Base-by-base conservation (phyloP, 2,888 invertebrate genomes). In the Gisinianus flammeolus region DNA sequence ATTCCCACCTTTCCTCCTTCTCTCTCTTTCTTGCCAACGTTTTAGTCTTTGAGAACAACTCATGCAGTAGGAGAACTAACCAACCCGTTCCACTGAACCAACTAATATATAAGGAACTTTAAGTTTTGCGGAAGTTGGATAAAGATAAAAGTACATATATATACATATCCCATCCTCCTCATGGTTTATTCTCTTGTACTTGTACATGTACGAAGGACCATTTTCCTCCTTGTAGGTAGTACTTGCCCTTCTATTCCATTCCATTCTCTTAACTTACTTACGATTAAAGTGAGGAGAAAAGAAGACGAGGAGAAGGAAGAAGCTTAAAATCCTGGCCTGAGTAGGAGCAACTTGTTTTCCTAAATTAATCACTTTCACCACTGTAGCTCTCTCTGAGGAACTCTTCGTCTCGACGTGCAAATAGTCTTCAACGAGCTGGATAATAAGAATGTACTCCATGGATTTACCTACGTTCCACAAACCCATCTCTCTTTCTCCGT, bases 341-440 rank as follows among this genome's bases (percentile, higher is more conserved):
- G 70, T 35, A 28, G 16, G 62, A 58, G 64, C 71, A 69, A 69
- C 58, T 70, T 77, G 77, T 70, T 70, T 64, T 28, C 58, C 77
- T 70, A 77, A 77, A 69, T 77, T 77, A 77, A 70, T 70, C 77
- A 68, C 70, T 70, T 33, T 72, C 77, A 64, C 70, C 77, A 70
- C 77, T 62, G 62, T 56, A 52, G n/a, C 58, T 31, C 33, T 58
- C 64, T 74, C 62, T 26, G 75, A 73, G 73, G 73, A 58, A 62
- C 64, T 64, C 35, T 64, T 64, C 54, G 16, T 73, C 33, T 22
- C 73, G 24, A 33, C 33, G 35, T 73, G 71, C 44, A 71, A 73
- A 73, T 73, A 73, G 35, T 58, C 62, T 35, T 73, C 24, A 58
- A 58, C 72, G 66, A 35, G 35, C 52, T 66, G 44, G 35, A 62